Base-by-base conservation (phyloP, 1,140 invertebrate genomes). In the Zaprionus vittiger region DNA sequence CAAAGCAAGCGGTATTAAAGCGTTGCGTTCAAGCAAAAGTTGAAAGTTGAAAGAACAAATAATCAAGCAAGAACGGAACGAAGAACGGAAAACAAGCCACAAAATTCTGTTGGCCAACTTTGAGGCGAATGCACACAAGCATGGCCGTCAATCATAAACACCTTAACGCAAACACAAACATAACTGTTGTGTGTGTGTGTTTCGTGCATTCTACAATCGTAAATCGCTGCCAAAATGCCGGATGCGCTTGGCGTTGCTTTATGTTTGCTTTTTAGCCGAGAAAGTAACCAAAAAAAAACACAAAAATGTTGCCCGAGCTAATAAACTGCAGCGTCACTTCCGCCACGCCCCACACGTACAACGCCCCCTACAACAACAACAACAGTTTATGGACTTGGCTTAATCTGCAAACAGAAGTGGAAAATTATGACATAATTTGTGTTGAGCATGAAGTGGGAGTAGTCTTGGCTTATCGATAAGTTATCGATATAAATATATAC, bases 11-110 rank as follows among this genome's bases (percentile, higher is more conserved):
- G 47, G 52, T 34, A 89, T 83, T 89, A 75, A 78, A 78, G 70
- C 76, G 67, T 20, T 37, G 71, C 83, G 71, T 73, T 69, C 82
- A 62, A 22, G 44, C 64, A 49, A 77, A 83, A 84, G 64, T 74
- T 77, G 63, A 79, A 79, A 79, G 77, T 79, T 74, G 41, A 77
- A 80, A 78, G 64, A 81, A 69, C 83, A 84, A 81, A 89, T 89
- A 87, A 89, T 79, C 73, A 66, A 66, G 15, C 28, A 15, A 62
- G n/a, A 47, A 4, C 2, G 54, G 54, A 24, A 65, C 37, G 52
- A 37, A 54, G 57, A 67, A 60, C 56, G 57, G 47, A 71, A 66
- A 69, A 54, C 57, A 52, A 24, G 22, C 15, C 54, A 61, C 20
- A 28, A 6, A 64, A 73, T 68, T 38, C 41, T 68, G 55, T 60